Evolutionary conservation across 1,140 invertebrate species (phyloP).

Genomic region (Tetragonula clypearis): DNA sequence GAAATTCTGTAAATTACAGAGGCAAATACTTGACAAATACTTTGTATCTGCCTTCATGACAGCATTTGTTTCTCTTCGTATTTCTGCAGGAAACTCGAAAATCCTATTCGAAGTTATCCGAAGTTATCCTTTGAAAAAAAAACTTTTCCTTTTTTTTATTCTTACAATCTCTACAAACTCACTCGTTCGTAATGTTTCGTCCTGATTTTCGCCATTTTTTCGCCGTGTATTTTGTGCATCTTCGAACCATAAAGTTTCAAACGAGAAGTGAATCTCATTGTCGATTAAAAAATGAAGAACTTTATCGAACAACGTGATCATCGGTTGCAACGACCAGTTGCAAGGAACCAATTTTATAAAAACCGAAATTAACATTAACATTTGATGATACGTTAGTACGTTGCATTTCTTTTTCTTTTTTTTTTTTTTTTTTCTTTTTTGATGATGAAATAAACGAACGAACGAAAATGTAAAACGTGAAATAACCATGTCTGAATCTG

Average conservation of each 20-base stretch:
- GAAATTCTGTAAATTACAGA: background rate
- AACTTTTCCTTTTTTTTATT: no score
- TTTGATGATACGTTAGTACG: no score
- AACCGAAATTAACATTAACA: background rate
- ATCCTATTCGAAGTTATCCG: no score
- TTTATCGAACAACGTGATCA: no score
- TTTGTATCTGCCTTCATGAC: background rate
- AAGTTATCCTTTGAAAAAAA: no score
- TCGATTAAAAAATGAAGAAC: background rate
- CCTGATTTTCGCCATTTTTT: no score
- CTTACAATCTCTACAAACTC: background rate
- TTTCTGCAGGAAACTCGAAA: no score
- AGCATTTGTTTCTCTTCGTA: background rate
- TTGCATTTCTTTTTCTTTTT: no score
- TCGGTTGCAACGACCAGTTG: no score
- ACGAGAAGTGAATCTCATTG: background rate
- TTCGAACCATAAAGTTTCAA: background rate
- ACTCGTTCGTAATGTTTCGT: background rate
- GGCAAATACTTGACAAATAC: background rate
- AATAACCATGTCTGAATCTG: slow-evolving; percentile 30
- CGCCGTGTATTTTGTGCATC: no score
- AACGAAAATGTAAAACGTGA: background rate
- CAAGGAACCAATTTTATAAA: background rate
- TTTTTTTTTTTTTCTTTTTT: no score
- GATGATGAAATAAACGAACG: no score